Evolutionary conservation across 2,888 invertebrate species (phyloP), one percentile per base, ranked within the genome.

Genomic region (Machimus rusticus): DNA sequence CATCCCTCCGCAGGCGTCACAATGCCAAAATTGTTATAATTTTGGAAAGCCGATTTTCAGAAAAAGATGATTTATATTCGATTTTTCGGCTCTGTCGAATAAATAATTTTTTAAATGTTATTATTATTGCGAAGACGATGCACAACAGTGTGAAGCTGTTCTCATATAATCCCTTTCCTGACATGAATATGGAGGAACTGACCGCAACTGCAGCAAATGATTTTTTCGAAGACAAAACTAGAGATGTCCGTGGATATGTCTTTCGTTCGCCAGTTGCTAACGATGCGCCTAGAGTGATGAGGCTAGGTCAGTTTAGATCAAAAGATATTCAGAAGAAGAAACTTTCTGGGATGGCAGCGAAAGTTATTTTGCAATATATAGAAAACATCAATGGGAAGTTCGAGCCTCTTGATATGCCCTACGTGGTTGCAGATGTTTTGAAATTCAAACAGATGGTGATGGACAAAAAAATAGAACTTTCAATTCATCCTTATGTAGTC

Each of bases 61-160:
- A 23, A 16, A n/a, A 37, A 8, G 8, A 57, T 9, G 39, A 82
- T 9, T 19, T 51, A n/a, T 0, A 37, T 1, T 2, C 34, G 23
- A 82, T 82, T 19, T 82, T 82, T 82, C n/a, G 1, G 31, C 51
- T 82, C 5, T 82, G 82, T 37, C 31, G 82, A 57, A 37, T 28
- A 14, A 37, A 57, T 37, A 57, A 82, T 57, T 82, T 82, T 37
- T 23, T 82, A n/a, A 82, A 82, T 23, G 82, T 82, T n/a, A n/a
- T 66, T 46, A 19, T 82, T n/a, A 19, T 57, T 28, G 19, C 34
- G n/a, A 8, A 19, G n/a, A 51, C 34, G 9, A 19, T n/a, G 19
- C 37, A 37, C 12, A 19, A 37, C 2, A 19, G 6, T 1, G 6
- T 37, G 0, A 16, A 37, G 34, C 16, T 37, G 1, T 82, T 82